Percentiles rank a stretch among this genome's conserved stretches.
These are phyloP conservation scores for Pyxicephalus adspersus DNA, from an alignment of 2,113 vertebrate genomes.

Conservation along the genomic window DNA sequence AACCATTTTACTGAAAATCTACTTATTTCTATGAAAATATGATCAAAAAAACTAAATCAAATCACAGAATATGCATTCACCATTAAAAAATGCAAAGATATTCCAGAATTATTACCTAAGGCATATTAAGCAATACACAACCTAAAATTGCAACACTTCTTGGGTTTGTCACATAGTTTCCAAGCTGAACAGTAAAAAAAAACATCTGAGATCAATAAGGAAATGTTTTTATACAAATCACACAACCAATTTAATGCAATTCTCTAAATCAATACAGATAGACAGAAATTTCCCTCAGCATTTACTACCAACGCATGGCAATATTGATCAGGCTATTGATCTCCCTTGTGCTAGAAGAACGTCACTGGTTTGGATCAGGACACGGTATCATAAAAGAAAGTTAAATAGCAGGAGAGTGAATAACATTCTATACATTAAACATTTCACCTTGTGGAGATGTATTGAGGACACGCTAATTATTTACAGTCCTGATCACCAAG, in stretches of 20 bases:
- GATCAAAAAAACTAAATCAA: neutral
- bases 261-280: constrained; percentile 77
- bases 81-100: neutral
- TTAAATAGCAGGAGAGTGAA: constrained; percentile 17
- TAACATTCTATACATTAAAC: constrained; percentile 36
- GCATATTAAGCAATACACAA: too few relatives aligned
- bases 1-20: too few relatives aligned
- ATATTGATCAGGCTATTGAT: constrained; percentile 78
- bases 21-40: too few relatives aligned
- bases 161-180: constrained; percentile 54
- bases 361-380: constrained; percentile 62
- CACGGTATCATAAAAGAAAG: constrained; percentile 26
- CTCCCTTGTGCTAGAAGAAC: constrained; percentile 65
- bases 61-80: neutral
- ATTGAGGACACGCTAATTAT: neutral
- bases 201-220: constrained; percentile 74
- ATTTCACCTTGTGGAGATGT: neutral
- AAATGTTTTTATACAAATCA: constrained; percentile 82
- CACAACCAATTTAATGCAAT: constrained; percentile 79
- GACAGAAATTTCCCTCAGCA: constrained; percentile 81
- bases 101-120: neutral
- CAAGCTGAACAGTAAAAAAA: constrained; percentile 68
- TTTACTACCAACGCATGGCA: constrained; percentile 78
- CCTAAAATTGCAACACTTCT: constrained; percentile 25
- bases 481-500: neutral